Percentiles rank a stretch among this genome's conserved stretches.
These are phyloP conservation scores for Apeltes quadracus DNA, from an alignment of 2,113 vertebrate genomes.

Conservation along the genomic window DNA sequence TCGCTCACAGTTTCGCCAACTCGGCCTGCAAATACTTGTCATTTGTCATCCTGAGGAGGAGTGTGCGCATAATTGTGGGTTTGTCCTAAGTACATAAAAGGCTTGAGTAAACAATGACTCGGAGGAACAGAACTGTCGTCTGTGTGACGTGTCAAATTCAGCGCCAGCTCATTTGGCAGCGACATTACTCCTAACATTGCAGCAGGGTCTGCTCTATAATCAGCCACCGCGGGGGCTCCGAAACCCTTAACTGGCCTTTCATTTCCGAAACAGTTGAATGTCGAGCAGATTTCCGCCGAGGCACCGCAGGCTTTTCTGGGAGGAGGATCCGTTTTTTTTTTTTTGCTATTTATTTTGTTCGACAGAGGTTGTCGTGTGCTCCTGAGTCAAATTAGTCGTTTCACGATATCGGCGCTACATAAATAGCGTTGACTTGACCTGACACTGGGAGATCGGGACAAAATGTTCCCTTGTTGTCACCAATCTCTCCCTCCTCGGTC, in stretches of 20 bases:
- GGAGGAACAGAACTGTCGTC: slow-evolving; percentile 31
- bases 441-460: slow-evolving; percentile 34
- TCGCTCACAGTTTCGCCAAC: not conserved
- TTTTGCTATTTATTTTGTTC: too few relatives aligned
- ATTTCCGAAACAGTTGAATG: slow-evolving; percentile 67
- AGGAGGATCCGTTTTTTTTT: not conserved
- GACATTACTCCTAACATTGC: slow-evolving; percentile 55
- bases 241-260: slow-evolving; percentile 47
- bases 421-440: not conserved
- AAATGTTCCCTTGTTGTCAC: slow-evolving; percentile 41
- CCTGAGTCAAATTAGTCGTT: not conserved
- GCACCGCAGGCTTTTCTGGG: not conserved
- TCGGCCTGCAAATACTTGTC: not conserved
- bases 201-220: slow-evolving; percentile 55
- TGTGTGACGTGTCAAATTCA: slow-evolving; percentile 36
- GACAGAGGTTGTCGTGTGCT: not conserved
- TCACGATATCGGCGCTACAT: not conserved
- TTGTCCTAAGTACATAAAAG: slow-evolving; percentile 17
- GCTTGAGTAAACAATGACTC: slow-evolving; percentile 17
- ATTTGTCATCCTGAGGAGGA: not conserved
- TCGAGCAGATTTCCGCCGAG: slow-evolving; percentile 41
- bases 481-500: slow-evolving; percentile 40
- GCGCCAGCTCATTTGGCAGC: slow-evolving; percentile 66
- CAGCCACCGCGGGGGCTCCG: slow-evolving; percentile 41
- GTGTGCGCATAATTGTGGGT: not conserved